Conservation (phyloP, 2,888 invertebrate species). For the Sarcophaga caerulescens region DNA sequence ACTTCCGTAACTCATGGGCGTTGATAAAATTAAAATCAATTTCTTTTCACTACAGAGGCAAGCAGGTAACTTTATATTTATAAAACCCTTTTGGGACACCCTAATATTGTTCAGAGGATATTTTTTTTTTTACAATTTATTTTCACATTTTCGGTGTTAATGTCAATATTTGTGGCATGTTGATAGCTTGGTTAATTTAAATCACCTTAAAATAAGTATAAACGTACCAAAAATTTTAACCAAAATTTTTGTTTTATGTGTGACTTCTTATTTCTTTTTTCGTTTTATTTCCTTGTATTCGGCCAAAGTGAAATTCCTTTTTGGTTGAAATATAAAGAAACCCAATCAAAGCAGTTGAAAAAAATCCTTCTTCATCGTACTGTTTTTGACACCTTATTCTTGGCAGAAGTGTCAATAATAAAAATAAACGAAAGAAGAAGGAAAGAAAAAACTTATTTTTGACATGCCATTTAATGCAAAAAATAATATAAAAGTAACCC, state of each 20-base stretch:
- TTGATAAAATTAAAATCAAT: no score
- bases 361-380: neutral
- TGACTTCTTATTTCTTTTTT: neutral
- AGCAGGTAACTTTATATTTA: no score
- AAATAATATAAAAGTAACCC: neutral
- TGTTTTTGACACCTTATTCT: constrained; percentile 30
- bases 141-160: neutral
- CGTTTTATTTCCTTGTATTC: neutral
- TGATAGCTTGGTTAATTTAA: constrained; percentile 43
- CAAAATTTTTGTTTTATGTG: constrained; percentile 10
- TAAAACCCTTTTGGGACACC: neutral
- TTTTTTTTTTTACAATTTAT: neutral
- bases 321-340: neutral
- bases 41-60: no score
- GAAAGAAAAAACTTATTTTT: neutral
- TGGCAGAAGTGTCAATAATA: constrained; percentile 51
- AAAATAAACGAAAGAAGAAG: neutral
- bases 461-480: constrained; percentile 44
- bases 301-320: constrained; percentile 11
- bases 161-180: constrained; percentile 46
- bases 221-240: constrained; percentile 1
- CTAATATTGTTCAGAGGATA: neutral
- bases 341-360: neutral
- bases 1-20: no score
- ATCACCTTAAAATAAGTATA: constrained; percentile 32